phyloP scores from a whole-genome alignment of 2,113 vertebrate species.

The Eulacestoma nigropectus region DNA sequence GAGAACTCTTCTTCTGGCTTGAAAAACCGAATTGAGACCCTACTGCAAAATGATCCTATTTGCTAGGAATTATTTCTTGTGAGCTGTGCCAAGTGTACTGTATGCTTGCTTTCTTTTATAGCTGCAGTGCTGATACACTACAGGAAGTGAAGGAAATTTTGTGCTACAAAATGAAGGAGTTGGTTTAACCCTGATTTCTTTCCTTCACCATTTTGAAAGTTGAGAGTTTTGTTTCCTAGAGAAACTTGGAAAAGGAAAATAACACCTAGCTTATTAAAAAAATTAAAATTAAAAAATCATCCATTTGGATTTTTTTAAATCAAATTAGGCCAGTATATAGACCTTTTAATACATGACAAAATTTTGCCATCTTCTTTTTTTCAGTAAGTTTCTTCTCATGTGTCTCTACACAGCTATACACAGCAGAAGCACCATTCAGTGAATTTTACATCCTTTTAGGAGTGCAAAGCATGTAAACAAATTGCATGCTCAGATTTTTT shows the following conservation, averaged over 20 bases:
- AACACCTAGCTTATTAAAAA: background rate
- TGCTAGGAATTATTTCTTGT: background rate
- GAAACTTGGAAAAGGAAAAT: background rate
- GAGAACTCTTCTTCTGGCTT: background rate
- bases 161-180: background rate
- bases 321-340: background rate
- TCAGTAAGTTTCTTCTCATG: background rate
- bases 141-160: background rate
- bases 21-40: background rate
- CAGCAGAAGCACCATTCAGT: background rate
- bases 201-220: background rate
- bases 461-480: background rate
- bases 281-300: background rate
- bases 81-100: background rate
- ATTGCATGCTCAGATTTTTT: background rate
- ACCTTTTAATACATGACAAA: background rate
- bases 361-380: background rate
- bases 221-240: background rate
- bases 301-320: background rate
- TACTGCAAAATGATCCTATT: background rate
- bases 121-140: background rate
- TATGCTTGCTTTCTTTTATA: background rate
- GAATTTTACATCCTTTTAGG: background rate
- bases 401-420: background rate
- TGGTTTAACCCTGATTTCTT: background rate